These are phyloP conservation scores for Hetaerina americana DNA, from an alignment of 1,140 invertebrate species.

Conservation along the genomic window DNA sequence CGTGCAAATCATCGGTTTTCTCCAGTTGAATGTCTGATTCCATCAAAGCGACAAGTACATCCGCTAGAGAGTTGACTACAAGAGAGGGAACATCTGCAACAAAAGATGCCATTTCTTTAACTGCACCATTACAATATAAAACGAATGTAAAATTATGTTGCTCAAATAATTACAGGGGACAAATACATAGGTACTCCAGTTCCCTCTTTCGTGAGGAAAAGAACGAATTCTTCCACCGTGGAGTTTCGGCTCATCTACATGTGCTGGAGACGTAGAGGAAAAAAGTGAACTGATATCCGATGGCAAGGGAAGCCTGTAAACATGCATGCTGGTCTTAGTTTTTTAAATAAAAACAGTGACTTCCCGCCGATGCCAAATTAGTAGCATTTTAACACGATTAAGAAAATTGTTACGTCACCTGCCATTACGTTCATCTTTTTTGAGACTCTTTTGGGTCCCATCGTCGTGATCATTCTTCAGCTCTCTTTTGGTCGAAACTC, in stretches of 20 bases:
- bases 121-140: conserved; percentile 4
- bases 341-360: too few relatives aligned
- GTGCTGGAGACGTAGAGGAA: conserved; percentile 14
- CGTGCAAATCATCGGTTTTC: conserved; percentile 37
- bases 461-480: background rate
- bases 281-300: background rate
- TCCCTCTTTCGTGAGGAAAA: conserved; percentile 65
- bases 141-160: conserved; percentile 13
- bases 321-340: too few relatives aligned
- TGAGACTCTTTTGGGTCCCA: background rate
- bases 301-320: conserved; percentile 12
- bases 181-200: conserved; percentile 64
- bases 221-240: conserved; percentile 50
- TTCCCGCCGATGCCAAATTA: too few relatives aligned
- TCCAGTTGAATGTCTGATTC: conserved; percentile 18
- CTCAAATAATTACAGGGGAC: conserved; percentile 42
- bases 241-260: conserved; percentile 39
- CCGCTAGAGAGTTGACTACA: conserved; percentile 25
- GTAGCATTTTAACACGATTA: too few relatives aligned
- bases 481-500: conserved; percentile 9
- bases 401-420: too few relatives aligned
- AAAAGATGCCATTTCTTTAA: background rate
- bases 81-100: conserved; percentile 24
- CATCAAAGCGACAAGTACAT: conserved; percentile 13
- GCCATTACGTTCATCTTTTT: background rate